These are phyloP conservation scores for Troides aeacus DNA, from an alignment of 2,888 invertebrate species.

Conservation along the genomic window DNA sequence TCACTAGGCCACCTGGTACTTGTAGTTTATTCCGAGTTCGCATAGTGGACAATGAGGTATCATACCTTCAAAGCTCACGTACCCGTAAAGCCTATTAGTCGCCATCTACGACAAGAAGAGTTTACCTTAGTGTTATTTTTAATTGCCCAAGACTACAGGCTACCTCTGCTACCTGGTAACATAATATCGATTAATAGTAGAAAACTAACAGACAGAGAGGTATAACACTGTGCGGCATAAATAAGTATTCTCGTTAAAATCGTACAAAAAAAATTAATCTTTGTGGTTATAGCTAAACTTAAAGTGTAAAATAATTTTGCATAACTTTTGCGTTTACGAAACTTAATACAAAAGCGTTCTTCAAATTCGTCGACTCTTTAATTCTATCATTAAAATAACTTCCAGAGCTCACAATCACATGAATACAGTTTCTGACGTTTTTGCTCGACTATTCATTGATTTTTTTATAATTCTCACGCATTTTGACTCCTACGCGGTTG, in stretches of 20 bases:
- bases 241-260: neutral
- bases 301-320: neutral
- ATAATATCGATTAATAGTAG: too few species aligned
- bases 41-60: too few species aligned
- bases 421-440: constrained; percentile 9
- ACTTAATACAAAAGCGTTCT: constrained; percentile 11
- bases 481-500: neutral
- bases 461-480: constrained; percentile 10
- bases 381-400: constrained; percentile 8
- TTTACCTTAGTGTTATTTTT: too few species aligned
- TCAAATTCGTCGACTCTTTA: neutral
- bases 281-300: neutral
- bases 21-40: too few species aligned
- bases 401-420: constrained; percentile 1
- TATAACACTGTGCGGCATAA: neutral
- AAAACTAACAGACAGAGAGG: too few species aligned
- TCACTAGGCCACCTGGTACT: too few species aligned
- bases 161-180: too few species aligned
- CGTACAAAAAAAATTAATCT: neutral
- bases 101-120: too few species aligned
- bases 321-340: neutral
- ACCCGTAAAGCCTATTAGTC: too few species aligned
- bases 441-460: neutral
- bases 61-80: too few species aligned
- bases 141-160: too few species aligned